A percentile compares a stretch with the other conserved stretches of the same genome.
These are phyloP conservation scores for Ethmia dodecea DNA, from an alignment of 2,888 invertebrate species.

Conservation along the genomic window DNA sequence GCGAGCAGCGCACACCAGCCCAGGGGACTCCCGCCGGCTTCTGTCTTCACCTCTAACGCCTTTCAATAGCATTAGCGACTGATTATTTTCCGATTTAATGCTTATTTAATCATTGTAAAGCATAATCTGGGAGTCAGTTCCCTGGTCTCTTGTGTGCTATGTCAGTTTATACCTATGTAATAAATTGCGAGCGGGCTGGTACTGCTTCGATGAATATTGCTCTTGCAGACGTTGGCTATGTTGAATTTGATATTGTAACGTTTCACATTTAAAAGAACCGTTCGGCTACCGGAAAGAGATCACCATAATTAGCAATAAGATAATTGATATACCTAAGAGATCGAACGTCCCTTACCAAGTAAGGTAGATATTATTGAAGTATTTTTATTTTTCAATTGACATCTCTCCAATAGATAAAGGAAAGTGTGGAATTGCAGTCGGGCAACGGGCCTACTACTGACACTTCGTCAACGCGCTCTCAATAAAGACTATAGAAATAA, in stretches of 20 bases:
- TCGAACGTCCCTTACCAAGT: conserved; percentile 78
- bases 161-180: conserved; percentile 25
- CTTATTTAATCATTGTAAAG: no score
- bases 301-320: conserved; percentile 74
- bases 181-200: conserved; percentile 62
- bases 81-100: no score
- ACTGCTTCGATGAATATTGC: conserved; percentile 64
- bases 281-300: conserved; percentile 63
- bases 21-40: no score
- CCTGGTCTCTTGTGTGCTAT: conserved; percentile 16
- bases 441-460: no score
- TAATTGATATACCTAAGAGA: conserved; percentile 73
- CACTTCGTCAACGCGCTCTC: no score
- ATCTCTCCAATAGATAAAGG: no score
- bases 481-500: no score
- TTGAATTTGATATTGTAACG: conserved; percentile 39
- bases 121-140: not conserved
- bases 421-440: no score
- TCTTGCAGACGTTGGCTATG: conserved; percentile 53
- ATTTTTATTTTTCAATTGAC: conserved; percentile 67
- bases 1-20: no score
- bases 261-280: conserved; percentile 48
- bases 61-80: not conserved
- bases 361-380: conserved; percentile 72
- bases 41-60: not conserved